phyloP scores from a whole-genome alignment of 2,888 invertebrate genomes.

The Pristionchus fissidentatus region DNA sequence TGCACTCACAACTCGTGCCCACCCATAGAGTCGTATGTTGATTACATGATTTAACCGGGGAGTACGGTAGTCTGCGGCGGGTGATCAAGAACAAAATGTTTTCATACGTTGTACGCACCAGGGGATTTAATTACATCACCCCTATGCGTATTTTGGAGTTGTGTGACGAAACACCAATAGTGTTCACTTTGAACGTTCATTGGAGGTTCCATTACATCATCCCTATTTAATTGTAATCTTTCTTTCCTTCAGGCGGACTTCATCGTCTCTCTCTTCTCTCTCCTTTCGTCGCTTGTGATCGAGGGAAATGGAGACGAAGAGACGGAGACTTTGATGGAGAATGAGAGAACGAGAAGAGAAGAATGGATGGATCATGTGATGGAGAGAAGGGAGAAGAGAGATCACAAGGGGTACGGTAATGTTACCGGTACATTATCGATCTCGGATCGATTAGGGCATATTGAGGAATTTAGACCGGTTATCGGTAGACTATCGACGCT shows the following conservation, averaged over 20 bases:
- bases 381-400: neutral
- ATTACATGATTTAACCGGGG: neutral
- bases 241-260: slow-evolving; percentile 26
- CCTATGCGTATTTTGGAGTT: no score
- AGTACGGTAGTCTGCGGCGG: neutral
- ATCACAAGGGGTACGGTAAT: neutral
- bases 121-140: neutral
- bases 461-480: neutral
- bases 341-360: slow-evolving; percentile 4
- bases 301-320: neutral
- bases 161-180: no score
- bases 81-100: no score
- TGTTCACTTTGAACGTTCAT: no score
- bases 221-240: neutral
- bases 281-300: slow-evolving; percentile 11
- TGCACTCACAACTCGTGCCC: slow-evolving; percentile 45
- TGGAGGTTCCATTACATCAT: neutral
- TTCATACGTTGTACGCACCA: neutral
- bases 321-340: slow-evolving; percentile 34
- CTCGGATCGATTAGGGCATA: no score
- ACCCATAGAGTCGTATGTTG: slow-evolving; percentile 22
- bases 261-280: slow-evolving; percentile 31
- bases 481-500: no score
- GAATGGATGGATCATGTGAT: slow-evolving; percentile 19
- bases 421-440: no score